These are phyloP conservation scores for Pitta sordida DNA, from an alignment of 2,113 vertebrate species.

Conservation along the genomic window DNA sequence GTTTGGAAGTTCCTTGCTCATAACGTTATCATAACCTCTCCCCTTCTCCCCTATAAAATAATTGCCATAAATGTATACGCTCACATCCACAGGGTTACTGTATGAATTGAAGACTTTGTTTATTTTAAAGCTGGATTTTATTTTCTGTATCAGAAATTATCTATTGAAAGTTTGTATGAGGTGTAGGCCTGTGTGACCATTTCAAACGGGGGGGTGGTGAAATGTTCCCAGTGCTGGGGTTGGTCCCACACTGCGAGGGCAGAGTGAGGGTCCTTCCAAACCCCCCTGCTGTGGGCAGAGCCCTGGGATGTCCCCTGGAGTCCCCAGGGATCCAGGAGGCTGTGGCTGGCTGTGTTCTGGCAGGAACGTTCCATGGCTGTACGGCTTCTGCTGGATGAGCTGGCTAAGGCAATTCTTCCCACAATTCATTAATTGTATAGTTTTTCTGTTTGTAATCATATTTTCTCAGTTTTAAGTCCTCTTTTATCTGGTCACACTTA, in stretches of 20 bases:
- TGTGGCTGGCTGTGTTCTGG: neutral
- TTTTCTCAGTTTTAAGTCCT: neutral
- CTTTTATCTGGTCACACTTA: neutral
- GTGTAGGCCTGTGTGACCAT: neutral
- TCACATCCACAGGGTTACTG: neutral
- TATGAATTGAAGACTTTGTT: neutral
- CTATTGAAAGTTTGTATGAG: neutral
- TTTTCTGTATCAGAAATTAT: neutral
- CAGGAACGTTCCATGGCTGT: neutral
- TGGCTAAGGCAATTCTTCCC: neutral
- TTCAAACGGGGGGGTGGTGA: neutral
- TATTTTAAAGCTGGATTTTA: neutral
- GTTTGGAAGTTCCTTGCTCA: neutral
- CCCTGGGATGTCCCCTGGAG: rapidly evolving
- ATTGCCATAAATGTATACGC: neutral
- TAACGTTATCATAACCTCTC: neutral
- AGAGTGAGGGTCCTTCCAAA: neutral
- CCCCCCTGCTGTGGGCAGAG: neutral
- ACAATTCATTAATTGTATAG: neutral
- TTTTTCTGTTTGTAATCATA: neutral
- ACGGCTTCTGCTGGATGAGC: neutral
- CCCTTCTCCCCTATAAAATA: neutral
- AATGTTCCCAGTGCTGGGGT: neutral
- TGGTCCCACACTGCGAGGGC: neutral
- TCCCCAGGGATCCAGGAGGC: neutral